phyloP scores from a whole-genome alignment of 1,140 invertebrate genomes.

The Lepidotrigona ventralis region DNA sequence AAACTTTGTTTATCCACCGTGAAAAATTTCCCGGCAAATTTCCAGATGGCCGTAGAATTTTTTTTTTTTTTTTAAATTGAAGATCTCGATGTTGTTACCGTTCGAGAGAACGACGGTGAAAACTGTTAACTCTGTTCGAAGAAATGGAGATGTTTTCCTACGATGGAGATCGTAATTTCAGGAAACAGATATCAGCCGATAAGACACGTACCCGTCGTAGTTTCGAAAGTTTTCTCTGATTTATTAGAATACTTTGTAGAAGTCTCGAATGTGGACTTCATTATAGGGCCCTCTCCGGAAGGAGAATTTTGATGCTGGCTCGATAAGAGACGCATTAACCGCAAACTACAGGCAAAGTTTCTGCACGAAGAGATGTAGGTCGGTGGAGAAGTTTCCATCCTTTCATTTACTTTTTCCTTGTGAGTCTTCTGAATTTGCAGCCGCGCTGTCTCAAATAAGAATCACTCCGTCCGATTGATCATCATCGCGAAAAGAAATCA shows the following conservation, averaged over 20 bases:
- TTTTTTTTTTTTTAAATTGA: neutral
- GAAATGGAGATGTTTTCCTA: neutral
- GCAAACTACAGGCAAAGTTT: neutral
- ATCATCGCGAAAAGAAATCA: neutral
- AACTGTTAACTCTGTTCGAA: neutral
- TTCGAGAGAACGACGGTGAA: neutral
- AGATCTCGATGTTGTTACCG: fast-evolving
- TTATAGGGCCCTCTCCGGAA: neutral
- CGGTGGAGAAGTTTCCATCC: neutral
- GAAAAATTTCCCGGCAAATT: neutral
- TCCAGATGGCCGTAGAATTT: neutral
- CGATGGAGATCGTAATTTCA: neutral
- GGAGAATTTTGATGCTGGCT: neutral
- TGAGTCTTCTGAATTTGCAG: neutral
- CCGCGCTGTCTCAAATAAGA: no score
- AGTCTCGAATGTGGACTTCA: neutral
- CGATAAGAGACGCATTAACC: constrained; percentile 14
- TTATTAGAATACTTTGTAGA: neutral
- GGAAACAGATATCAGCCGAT: neutral
- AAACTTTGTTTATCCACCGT: neutral
- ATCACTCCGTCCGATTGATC: no score
- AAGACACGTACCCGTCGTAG: neutral
- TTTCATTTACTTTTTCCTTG: neutral
- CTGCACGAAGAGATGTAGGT: neutral
- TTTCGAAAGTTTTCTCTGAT: neutral